Base-by-base conservation (phyloP, 1,140 invertebrate genomes). In the Calephelis virginiensis region DNA sequence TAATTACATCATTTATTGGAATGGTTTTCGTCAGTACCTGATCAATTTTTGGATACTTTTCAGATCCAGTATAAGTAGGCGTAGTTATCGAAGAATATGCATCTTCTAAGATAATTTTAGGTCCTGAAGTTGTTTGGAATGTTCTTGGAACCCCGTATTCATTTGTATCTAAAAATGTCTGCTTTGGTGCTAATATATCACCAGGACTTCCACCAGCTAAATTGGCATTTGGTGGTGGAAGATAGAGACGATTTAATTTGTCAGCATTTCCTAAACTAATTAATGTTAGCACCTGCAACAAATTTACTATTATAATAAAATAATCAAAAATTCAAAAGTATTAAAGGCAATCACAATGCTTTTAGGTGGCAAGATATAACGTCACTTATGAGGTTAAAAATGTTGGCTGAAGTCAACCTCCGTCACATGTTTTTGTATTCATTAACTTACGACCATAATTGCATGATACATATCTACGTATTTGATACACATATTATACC, bases 231-330 rank as follows among this genome's bases (percentile, higher is more conserved):
- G 77, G 73, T 61, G 85, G 85, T 67, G 85, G 83, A 63, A 87
- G 75, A 65, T 87, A 87, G 0, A 73, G 69, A 38, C 80, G 70
- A 64, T 84, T 76, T 46, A 87, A 64, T 64, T 85, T 87, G 6
- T 83, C 83, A 8, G 72, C 64, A 8, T 49, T 50, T n/a, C 66
- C 63, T 37, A 80, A 71, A 56, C 73, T 69, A 48, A 81, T 61
- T 38, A 62, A 72, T 72, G 71, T 8, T 71, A 40, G 50, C 28
- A 63, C 38, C 66, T 68, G 60, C n/a, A 63, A 68, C 8, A 17
- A 50, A 50, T 8, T 48, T 48, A 7, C 13, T 13, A 13, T 48
- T 6, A 43, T 0, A 8, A 43, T 43, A 43, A 43, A 43, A 43
- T n/a, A 43, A 17, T 17, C 17, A 17, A 17, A 17, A 28, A 28